These are phyloP conservation scores for Apteryx mantelli DNA, from an alignment of 2,113 vertebrate genomes.

Conservation along the genomic window DNA sequence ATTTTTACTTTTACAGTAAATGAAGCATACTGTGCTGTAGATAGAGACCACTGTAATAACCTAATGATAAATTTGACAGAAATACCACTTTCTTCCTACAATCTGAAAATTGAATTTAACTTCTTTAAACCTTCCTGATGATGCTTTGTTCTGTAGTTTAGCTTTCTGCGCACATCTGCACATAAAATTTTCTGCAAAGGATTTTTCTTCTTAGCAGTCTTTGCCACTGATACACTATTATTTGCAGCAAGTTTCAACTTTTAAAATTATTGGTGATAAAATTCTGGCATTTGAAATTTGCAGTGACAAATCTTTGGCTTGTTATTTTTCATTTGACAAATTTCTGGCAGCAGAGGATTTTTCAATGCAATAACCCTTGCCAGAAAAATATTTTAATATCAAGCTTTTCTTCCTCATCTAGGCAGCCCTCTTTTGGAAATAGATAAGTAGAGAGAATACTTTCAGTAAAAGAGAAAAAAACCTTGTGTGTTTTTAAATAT, in stretches of 20 bases:
- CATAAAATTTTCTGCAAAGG: background rate
- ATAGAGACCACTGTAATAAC: background rate
- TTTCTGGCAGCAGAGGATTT: background rate
- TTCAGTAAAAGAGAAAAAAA: background rate
- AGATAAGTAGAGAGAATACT: too few species aligned
- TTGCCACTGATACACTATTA: too few species aligned
- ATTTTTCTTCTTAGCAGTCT: background rate
- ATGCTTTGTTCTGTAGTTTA: background rate
- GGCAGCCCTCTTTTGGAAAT: too few species aligned
- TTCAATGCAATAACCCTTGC: background rate
- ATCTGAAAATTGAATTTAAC: background rate
- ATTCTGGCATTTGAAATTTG: background rate
- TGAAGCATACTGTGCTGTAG: background rate
- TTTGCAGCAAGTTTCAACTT: background rate
- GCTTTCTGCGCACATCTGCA: background rate
- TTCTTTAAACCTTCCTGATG: background rate
- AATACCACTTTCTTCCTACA: background rate
- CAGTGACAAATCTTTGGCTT: background rate
- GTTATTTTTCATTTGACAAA: background rate
- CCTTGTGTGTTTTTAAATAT: background rate
- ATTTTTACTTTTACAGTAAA: too few species aligned
- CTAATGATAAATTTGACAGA: too few species aligned
- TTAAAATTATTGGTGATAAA: background rate
- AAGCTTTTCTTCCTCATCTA: background rate
- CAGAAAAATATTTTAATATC: background rate